These are phyloP conservation scores for Bubo blakistoni DNA, from an alignment of 2,113 vertebrate species.

Conservation along the genomic window DNA sequence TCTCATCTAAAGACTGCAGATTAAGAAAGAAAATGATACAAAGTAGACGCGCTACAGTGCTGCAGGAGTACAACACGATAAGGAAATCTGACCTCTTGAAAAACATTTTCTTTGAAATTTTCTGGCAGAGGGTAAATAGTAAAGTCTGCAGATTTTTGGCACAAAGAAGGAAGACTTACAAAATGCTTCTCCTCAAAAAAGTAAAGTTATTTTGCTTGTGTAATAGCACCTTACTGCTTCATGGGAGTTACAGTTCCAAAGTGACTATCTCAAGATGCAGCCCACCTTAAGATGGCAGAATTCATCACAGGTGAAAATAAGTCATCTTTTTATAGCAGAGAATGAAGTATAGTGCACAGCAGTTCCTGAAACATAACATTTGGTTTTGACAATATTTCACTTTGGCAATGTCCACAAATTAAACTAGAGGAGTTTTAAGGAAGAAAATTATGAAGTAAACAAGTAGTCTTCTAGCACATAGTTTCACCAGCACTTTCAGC, in stretches of 20 bases:
- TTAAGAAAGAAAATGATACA: neutral
- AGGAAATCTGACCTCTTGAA: neutral
- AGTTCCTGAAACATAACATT: neutral
- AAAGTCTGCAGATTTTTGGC: neutral
- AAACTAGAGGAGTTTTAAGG: neutral
- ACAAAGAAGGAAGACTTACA: neutral
- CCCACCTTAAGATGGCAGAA: neutral
- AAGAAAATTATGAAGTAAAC: neutral
- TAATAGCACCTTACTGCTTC: neutral
- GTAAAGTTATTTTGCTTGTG: neutral
- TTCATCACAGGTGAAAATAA: neutral
- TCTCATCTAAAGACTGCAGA: neutral
- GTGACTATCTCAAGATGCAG: neutral
- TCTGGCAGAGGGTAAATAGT: neutral
- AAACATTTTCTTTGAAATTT: slow-evolving; percentile 11
- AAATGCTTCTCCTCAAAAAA: neutral
- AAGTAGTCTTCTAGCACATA: fast-evolving
- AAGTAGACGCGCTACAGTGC: neutral
- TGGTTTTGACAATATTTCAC: neutral
- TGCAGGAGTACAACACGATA: neutral
- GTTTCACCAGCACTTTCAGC: neutral
- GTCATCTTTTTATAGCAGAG: neutral
- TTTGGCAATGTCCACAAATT: neutral
- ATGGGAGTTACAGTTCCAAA: neutral
- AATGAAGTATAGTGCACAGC: neutral